Evolutionary conservation across 2,888 invertebrate genomes (phyloP), one percentile per base, ranked within the genome.

Genomic region (Elmis aenea): DNA sequence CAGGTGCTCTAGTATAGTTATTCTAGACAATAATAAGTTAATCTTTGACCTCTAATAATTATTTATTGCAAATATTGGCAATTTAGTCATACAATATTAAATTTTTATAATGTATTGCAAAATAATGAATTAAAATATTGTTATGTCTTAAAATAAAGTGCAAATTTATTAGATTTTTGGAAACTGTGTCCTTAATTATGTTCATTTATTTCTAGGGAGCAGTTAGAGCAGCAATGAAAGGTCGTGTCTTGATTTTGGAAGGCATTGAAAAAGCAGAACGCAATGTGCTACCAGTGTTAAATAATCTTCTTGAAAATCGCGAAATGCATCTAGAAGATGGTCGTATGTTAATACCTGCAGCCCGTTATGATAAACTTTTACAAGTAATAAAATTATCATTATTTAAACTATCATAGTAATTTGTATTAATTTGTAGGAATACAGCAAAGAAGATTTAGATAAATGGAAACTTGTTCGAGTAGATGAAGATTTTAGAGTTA

Each of bases 271-370:
- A 96, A 64, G 94, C 95, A 0, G 97, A 97, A 64, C 75, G 96
- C 28, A 97, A 97, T 73, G 96, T 97, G 23, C 70, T 97, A 41
- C 96, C 96, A 18, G 88, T 97, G 27, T 71, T 97, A 22, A 97
- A 97, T 68, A 97, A 97, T 71, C 73, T 97, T 33, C 70, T 97
- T 32, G 96, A 97, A 70, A 97, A 97, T 68, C 76, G 96, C 36
- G 97, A 97, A 70, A 96, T 97, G 95, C 93, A 96, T 68, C 72
- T 97, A 42, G 96, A 97, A 70, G 96, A 96, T 71, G 97, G 97
- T 0, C 73, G 94, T 52, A 90, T 96, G 63, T 71, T 97, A 21
- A 85, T 97, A 62, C 85, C 93, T 0, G 84, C 93, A 5, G 71
- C 79, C 2, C 79, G 93, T 70, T 97, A 91, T 61, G 95, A 97